Conservation (phyloP, 2,888 invertebrate genomes). For the Kuschelorhynchus macadamiae region DNA sequence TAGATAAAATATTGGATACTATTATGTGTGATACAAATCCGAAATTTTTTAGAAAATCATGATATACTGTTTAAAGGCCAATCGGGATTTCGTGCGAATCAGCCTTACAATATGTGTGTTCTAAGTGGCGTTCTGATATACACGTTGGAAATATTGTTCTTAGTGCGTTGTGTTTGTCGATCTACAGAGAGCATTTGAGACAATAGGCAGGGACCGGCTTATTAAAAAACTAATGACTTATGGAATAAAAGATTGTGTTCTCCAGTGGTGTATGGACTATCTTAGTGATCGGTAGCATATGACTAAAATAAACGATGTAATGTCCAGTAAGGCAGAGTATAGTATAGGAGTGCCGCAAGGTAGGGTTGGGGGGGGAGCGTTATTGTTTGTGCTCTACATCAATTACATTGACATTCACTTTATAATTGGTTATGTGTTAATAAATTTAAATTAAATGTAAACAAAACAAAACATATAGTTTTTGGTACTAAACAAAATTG, state of each 20-base stretch:
- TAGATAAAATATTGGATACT: constrained; percentile 33
- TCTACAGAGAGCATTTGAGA: background rate
- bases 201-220: background rate
- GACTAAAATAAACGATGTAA: background rate
- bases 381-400: constrained; percentile 20
- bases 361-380: constrained; percentile 25
- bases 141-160: background rate
- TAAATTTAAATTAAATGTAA: constrained; percentile 13
- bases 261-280: constrained; percentile 8
- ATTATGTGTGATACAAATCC: constrained; percentile 14
- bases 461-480: background rate
- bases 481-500: background rate
- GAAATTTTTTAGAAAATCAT: constrained; percentile 12
- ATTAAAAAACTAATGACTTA: background rate
- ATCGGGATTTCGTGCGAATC: constrained; percentile 21
- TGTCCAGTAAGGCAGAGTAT: background rate
- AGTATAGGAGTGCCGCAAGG: constrained; percentile 22
- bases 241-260: background rate
- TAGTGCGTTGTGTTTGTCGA: background rate
- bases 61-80: constrained; percentile 5
- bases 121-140: background rate
- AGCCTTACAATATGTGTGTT: too few relatives aligned
- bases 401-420: constrained; percentile 11
- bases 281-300: constrained; percentile 9
- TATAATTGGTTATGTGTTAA: constrained; percentile 15